phyloP scores from a whole-genome alignment of 2,113 vertebrate species.

The Upupa epops region DNA sequence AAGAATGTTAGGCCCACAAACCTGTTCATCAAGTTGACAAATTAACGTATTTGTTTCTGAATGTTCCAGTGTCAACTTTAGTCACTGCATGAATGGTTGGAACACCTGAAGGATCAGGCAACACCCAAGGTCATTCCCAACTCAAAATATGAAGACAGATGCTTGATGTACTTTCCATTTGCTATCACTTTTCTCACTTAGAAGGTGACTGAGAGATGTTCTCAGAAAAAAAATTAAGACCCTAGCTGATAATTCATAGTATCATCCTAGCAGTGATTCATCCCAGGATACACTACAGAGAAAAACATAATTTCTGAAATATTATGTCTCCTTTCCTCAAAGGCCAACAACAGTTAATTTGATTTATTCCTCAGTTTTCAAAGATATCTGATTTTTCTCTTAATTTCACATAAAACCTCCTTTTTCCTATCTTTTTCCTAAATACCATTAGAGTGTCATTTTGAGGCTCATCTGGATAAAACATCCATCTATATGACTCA shows the following conservation, averaged over 20 bases:
- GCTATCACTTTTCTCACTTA: background rate
- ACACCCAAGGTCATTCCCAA: constrained; percentile 50
- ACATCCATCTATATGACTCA: background rate
- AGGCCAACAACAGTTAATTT: background rate
- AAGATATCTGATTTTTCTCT: background rate
- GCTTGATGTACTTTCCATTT: background rate
- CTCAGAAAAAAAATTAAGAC: background rate
- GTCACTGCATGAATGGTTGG: background rate
- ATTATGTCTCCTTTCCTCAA: background rate
- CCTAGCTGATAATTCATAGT: background rate
- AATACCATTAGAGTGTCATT: background rate
- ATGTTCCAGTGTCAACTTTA: background rate
- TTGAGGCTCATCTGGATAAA: background rate
- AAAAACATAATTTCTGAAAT: background rate
- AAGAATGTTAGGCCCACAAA: background rate
- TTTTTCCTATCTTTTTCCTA: background rate
- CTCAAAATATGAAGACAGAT: background rate
- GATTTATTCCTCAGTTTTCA: background rate
- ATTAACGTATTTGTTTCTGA: background rate
- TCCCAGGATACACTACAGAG: background rate
- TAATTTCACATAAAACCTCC: background rate
- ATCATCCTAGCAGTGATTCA: too few relatives aligned
- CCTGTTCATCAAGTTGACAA: constrained; percentile 28
- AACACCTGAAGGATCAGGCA: constrained; percentile 21
- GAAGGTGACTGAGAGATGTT: background rate